Evolutionary conservation across 1,140 invertebrate genomes (phyloP).

Genomic region (Neuroterus valhalla): DNA sequence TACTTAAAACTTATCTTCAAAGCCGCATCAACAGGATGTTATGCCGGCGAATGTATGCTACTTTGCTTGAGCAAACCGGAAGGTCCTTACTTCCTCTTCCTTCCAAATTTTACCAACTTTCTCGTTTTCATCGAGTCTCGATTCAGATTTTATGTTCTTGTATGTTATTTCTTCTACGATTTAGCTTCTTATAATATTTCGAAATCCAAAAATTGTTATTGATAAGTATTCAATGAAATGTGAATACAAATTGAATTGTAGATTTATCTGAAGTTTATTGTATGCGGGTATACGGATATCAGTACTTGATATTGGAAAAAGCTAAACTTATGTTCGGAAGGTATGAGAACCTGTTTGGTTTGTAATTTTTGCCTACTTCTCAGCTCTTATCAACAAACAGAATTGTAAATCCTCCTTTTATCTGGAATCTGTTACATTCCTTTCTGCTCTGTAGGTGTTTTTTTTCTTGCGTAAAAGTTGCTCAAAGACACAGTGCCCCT

Average conservation of each 20-base stretch:
- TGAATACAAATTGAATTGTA: background rate
- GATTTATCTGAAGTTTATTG: conserved; percentile 11
- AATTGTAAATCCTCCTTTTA: conserved; percentile 26
- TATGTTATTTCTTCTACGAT: too few species aligned
- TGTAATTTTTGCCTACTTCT: conserved; percentile 23
- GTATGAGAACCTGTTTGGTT: conserved; percentile 23
- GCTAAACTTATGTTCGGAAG: conserved; percentile 3
- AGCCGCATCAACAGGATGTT: conserved; percentile 28
- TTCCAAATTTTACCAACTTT: background rate
- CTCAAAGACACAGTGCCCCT: conserved; percentile 22
- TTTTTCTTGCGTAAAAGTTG: conserved; percentile 11
- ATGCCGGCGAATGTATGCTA: conserved; percentile 15
- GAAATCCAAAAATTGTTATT: too few species aligned
- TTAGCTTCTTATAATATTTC: too few species aligned
- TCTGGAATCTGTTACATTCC: conserved; percentile 30
- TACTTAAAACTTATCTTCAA: conserved; percentile 23
- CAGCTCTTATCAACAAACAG: conserved; percentile 10
- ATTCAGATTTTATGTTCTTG: too few species aligned
- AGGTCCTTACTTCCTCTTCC: conserved; percentile 8
- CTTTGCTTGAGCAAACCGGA: conserved; percentile 19
- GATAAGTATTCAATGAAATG: too few species aligned
- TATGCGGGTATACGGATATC: conserved; percentile 28
- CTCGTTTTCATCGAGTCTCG: conserved; percentile 1
- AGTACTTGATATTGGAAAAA: conserved; percentile 1
- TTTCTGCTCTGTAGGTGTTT: background rate